Percentiles rank a stretch among this genome's conserved stretches.
phyloP scores from a whole-genome alignment of 2,113 vertebrate species.

The Stegostoma tigrinum region DNA sequence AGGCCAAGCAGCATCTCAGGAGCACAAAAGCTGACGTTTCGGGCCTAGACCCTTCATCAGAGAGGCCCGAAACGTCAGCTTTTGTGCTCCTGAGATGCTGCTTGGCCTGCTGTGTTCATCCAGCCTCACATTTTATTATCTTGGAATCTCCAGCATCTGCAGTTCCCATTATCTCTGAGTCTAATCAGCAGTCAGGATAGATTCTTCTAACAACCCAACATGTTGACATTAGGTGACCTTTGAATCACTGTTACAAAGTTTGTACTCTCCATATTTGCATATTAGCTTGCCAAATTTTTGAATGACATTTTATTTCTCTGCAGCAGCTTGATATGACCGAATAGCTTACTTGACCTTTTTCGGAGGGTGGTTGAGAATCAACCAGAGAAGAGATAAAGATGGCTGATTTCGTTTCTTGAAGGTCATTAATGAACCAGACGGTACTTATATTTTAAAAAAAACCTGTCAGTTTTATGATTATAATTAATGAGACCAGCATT shows the following conservation, averaged over 20 bases:
- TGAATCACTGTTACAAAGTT: background rate
- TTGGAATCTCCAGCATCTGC: too few species aligned
- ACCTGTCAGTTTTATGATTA: background rate
- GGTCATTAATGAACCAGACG: background rate
- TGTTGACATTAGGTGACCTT: background rate
- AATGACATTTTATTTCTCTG: background rate
- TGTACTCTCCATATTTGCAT: background rate
- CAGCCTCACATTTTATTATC: too few species aligned
- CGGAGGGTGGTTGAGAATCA: too few species aligned
- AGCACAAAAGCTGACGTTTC: too few species aligned
- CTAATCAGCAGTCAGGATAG: background rate
- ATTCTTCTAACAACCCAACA: background rate
- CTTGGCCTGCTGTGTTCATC: too few species aligned
- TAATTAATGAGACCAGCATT: background rate
- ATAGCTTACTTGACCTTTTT: background rate
- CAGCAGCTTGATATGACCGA: background rate
- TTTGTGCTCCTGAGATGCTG: too few species aligned
- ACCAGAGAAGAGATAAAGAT: background rate
- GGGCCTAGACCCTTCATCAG: too few species aligned
- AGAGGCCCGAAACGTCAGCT: too few species aligned
- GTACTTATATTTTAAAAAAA: background rate
- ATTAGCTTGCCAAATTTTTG: background rate
- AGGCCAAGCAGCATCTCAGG: too few species aligned
- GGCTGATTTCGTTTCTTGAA: background rate
- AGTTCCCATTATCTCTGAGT: too few species aligned